A percentile compares a stretch with the other conserved stretches of the same genome.
phyloP scores from a whole-genome alignment of 2,888 invertebrate species.

The Auanema sp. region DNA sequence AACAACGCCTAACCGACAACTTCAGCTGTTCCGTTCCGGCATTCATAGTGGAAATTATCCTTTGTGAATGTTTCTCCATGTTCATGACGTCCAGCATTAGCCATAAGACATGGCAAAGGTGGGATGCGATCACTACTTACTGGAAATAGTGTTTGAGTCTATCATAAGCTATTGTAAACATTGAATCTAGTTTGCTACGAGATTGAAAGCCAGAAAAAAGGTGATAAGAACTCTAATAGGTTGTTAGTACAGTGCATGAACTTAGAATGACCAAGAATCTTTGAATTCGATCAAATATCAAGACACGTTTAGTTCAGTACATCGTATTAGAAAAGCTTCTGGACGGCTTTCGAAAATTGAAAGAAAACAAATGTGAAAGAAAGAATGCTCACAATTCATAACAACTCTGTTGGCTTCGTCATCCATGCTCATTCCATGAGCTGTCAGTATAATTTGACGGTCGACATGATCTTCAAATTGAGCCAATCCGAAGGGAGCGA shows the following conservation, averaged over 20 bases:
- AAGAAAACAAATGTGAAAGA: not conserved
- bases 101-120: conserved; percentile 56
- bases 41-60: conserved; percentile 61
- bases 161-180: too few species aligned
- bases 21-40: conserved; percentile 62
- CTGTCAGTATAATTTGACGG: conserved; percentile 43
- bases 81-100: conserved; percentile 55
- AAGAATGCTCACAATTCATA: conserved; percentile 48
- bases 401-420: conserved; percentile 49
- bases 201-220: too few species aligned
- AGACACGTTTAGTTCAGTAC: too few species aligned
- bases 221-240: too few species aligned
- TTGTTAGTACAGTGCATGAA: too few species aligned
- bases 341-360: too few species aligned
- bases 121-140: conserved; percentile 49
- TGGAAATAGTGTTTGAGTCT: conserved; percentile 16
- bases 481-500: too few species aligned
- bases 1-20: conserved; percentile 51
- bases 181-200: too few species aligned
- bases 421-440: conserved; percentile 57
- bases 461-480: not conserved
- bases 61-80: conserved; percentile 62
- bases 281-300: too few species aligned
- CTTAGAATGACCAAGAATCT: too few species aligned
- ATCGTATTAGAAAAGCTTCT: too few species aligned